phyloP scores from a whole-genome alignment of 2,113 vertebrate species.

The Corynorhinus townsendii region DNA sequence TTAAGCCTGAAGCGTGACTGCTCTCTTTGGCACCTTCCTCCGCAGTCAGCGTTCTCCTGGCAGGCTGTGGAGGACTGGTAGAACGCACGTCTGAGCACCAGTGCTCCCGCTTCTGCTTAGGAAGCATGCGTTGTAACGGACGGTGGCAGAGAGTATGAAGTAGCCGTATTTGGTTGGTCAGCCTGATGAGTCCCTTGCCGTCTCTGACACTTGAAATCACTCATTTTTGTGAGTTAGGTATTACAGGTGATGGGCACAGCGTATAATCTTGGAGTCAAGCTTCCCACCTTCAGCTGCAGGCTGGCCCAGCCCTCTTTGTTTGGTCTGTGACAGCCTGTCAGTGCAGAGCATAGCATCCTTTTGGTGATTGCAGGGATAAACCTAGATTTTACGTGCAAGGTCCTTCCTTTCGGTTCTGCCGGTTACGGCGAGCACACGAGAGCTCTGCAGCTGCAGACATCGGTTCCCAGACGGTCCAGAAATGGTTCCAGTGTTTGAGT shows the following conservation, averaged over 20 bases:
- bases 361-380: neutral
- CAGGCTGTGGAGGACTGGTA: neutral
- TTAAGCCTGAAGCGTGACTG: neutral
- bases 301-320: neutral
- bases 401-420: neutral
- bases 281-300: neutral
- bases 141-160: neutral
- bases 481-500: constrained; percentile 13
- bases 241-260: constrained; percentile 5
- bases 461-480: neutral
- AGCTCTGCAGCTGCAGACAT: neutral
- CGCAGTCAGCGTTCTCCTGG: neutral
- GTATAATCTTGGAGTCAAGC: neutral
- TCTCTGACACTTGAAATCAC: neutral
- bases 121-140: neutral
- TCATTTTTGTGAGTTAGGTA: neutral
- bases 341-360: neutral
- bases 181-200: neutral
- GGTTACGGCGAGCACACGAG: neutral
- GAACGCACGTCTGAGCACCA: neutral
- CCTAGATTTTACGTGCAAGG: neutral
- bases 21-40: neutral
- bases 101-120: neutral
- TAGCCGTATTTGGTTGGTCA: neutral
- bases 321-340: neutral